Evolutionary conservation across 2,888 invertebrate species (phyloP).

Genomic region (Agapostemon virescens): DNA sequence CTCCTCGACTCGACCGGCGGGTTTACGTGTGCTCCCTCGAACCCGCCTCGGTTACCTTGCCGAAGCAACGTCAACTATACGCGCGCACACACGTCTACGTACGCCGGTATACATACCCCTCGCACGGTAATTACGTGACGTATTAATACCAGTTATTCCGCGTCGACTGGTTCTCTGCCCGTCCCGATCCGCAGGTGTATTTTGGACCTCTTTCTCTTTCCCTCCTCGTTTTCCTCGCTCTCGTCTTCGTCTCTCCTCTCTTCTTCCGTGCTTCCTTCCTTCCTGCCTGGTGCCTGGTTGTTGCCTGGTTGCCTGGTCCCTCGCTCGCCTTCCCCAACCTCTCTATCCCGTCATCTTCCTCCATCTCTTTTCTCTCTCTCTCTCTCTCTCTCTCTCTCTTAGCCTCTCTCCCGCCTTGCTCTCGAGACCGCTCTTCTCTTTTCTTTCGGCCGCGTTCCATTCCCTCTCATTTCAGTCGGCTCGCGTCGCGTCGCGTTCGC

Average conservation of each 20-base stretch:
- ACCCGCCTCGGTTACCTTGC: constrained; percentile 44
- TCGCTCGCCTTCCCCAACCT: background rate
- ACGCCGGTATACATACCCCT: constrained; percentile 51
- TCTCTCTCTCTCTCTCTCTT: background rate
- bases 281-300: background rate
- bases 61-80: constrained; percentile 54
- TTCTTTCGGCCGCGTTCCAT: background rate
- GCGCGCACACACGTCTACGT: constrained; percentile 67
- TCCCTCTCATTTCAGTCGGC: background rate
- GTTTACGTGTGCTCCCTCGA: constrained; percentile 38
- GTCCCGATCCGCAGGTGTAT: constrained; percentile 76
- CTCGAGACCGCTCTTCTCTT: background rate
- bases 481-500: background rate
- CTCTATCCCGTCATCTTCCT: background rate
- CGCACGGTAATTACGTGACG: constrained; percentile 78
- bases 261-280: background rate
- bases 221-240: constrained; percentile 7
- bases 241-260: background rate
- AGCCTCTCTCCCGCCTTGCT: background rate
- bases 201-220: constrained; percentile 61
- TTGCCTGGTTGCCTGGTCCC: background rate
- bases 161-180: constrained; percentile 74
- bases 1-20: constrained; percentile 13
- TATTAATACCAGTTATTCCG: constrained; percentile 79
- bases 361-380: background rate